Evolutionary conservation across 2,888 invertebrate species (phyloP), one percentile per base, ranked within the genome.

Genomic region (Meganola albula): DNA sequence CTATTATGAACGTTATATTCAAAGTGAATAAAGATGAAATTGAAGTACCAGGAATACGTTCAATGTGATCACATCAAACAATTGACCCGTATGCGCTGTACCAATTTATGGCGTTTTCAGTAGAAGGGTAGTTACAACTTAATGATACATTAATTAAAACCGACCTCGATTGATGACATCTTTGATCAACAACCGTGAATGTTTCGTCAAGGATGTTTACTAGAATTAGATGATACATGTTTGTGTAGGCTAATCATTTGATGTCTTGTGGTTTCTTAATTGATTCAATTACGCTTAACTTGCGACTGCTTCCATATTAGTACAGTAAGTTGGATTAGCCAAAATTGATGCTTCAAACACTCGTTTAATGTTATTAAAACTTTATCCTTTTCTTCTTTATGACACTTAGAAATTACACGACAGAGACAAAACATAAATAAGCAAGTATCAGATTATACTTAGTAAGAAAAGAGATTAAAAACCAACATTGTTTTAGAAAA

Each of bases 51-150:
- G 12, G 3, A 8, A 14, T 6, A 16, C 11, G 20, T 23, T 33
- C 9, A 29, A 23, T 30, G 34, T 9, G 32, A 30, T 34, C 34
- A 40, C 38, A 56, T 55, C 55, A 44, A 49, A 70, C 73, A 75
- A 75, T 74, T 74, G 67, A 67, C 72, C 73, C 71, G 58, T 61
- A 74, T 66, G 58, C 42, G 51, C 62, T 53, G 48, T 46, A 39
- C 57, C 69, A 74, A 74, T 74, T 72, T 65, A 63, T 54, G 49
- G 58, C 31, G 58, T 62, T 57, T 53, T 59, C 46, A 39, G 47
- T 46, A 37, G 63, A 58, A 63, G 63, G 63, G 53, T 54, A 61
- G 66, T 58, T 53, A 53, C 63, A 67, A 67, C 61, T 56, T 65
- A 63, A 65, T 60, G 54, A 53, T 52, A 54, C 55, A 65, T 71